Base-by-base conservation (phyloP, 64 coral and sea anemone species). In the Montipora efflorescens region DNA sequence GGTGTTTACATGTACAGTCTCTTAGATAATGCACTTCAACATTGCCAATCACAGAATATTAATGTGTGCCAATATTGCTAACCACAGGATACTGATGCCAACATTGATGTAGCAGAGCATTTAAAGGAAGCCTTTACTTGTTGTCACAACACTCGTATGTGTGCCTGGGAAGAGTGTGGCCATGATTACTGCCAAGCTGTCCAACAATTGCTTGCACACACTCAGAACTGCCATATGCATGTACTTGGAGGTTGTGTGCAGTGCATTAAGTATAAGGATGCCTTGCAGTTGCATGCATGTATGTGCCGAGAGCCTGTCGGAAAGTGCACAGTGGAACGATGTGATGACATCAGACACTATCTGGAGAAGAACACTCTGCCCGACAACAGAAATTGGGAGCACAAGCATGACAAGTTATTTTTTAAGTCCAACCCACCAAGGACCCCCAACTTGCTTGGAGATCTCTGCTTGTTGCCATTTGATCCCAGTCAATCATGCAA, bases 341-440 rank as follows among this genome's bases (percentile, higher is more conserved):
- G 82, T 71, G 82, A 86, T 16, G 16, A 51, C 82, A 86, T 86
- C 62, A 86, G 82, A 36, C 14, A 14, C 7, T 86, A 86, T 16
- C 10, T 50, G 64, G 5, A 71, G 19, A 21, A 1, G 20, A 71
- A 20, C 45, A 5, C 1, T 4, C 18, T 86, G 8, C 82, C 82
- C 19, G 66, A 50, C 3, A 50, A 85, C 45, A 68, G 66, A 43
- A 70, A 72, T 2, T 86, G 82, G 82, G 8, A 44, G 3, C 22
- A 22, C 8, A 21, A 5, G 2, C 82, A 48, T 49, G 82, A 86
- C 50, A 19, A 71, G 8, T 20, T 86, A 18, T 86, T 71, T 18
- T 86, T 86, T 10, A 72, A 46, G 9, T 45, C 46, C 62, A 73
- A 5, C 5, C 66, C 82, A 69, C 82, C 62, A 5, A 46, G 44